Conservation (phyloP, 2,888 invertebrate genomes). For the Apamea anceps region DNA sequence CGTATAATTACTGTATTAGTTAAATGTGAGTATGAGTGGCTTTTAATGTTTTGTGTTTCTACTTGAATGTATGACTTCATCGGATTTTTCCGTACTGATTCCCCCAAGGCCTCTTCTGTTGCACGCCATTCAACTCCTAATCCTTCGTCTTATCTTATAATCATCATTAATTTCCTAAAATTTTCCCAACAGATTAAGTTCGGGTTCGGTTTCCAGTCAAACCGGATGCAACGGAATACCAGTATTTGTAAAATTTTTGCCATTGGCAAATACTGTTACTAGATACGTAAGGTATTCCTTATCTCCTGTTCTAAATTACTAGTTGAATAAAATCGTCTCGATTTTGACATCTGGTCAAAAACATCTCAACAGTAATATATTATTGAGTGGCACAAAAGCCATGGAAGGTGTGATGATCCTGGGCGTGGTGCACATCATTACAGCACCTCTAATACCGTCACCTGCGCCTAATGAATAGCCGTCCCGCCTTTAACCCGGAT, state of each 20-base stretch:
- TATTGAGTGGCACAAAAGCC: slow-evolving; percentile 14
- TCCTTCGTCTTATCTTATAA: not conserved
- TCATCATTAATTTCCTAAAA: too few relatives aligned
- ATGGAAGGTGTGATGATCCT: slow-evolving; percentile 36
- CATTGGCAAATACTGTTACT: not conserved
- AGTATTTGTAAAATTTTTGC: not conserved
- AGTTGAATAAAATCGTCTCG: not conserved
- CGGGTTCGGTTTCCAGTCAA: not conserved
- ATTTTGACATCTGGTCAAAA: slow-evolving; percentile 2
- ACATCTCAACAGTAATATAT: slow-evolving; percentile 17
- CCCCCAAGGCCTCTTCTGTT: too few relatives aligned
- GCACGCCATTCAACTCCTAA: too few relatives aligned
- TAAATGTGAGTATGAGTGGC: slow-evolving; percentile 47
- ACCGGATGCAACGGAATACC: not conserved
- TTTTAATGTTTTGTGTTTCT: slow-evolving; percentile 31
- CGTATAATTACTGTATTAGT: slow-evolving; percentile 62
- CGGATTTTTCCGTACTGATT: not conserved
- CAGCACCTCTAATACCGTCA: slow-evolving; percentile 81
- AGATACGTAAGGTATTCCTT: not conserved
- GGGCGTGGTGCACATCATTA: slow-evolving; percentile 84
- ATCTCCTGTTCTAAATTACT: not conserved
- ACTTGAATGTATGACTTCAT: slow-evolving; percentile 28
- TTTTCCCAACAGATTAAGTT: not conserved
- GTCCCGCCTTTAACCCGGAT: slow-evolving; percentile 69
- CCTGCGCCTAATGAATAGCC: slow-evolving; percentile 84